These are phyloP conservation scores for Scaptomyza parva DNA, from an alignment of 2,888 invertebrate species.

Conservation along the genomic window DNA sequence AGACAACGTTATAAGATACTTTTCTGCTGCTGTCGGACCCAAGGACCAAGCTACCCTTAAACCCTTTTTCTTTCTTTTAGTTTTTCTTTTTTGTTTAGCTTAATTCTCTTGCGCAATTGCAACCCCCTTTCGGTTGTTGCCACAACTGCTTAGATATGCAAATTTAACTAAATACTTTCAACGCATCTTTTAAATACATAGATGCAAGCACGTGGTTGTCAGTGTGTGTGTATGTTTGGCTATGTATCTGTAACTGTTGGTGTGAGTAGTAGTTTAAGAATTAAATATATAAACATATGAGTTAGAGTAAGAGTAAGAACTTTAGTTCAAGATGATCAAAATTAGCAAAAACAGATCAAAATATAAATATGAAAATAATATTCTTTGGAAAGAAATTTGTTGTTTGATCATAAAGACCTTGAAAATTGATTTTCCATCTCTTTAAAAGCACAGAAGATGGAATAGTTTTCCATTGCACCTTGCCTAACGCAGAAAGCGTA, in stretches of 20 bases:
- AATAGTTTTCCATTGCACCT: neutral
- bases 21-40: conserved; percentile 34
- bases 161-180: conserved; percentile 78
- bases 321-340: no score
- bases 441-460: no score
- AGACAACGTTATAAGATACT: conserved; percentile 79
- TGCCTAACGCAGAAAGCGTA: neutral
- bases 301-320: neutral
- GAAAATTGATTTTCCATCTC: no score
- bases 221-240: conserved; percentile 6
- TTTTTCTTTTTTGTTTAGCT: conserved; percentile 5
- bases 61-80: conserved; percentile 22
- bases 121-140: conserved; percentile 69
- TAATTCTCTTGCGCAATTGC: conserved; percentile 24
- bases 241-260: conserved; percentile 1
- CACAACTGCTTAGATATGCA: conserved; percentile 79
- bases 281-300: neutral
- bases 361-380: no score
- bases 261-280: conserved; percentile 8
- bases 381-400: no score
- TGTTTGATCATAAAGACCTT: neutral
- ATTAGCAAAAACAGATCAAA: no score
- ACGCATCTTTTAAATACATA: conserved; percentile 69
- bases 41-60: conserved; percentile 48
- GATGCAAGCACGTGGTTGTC: conserved; percentile 35